Conservation (phyloP, 2,113 vertebrate genomes). For the Phodopus roborovskii region DNA sequence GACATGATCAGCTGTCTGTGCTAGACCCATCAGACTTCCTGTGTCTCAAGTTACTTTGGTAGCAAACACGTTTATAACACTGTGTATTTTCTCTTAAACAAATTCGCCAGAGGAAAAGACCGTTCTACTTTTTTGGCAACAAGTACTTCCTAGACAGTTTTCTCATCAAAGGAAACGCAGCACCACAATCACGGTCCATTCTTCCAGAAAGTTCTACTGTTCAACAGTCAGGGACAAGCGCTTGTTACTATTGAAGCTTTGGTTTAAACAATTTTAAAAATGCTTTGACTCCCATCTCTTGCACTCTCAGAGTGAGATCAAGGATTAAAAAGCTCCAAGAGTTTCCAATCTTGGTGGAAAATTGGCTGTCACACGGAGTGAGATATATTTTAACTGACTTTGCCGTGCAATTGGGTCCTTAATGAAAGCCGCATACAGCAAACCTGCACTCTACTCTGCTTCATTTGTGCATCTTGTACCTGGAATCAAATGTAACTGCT, state of each 20-base stretch:
- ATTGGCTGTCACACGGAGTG: constrained; percentile 74
- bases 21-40: not conserved
- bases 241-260: constrained; percentile 52
- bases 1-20: not conserved
- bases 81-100: not conserved
- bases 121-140: not conserved
- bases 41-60: constrained; percentile 37
- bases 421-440: constrained; percentile 83
- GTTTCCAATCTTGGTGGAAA: constrained; percentile 80
- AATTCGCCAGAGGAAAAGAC: not conserved
- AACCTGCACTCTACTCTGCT: constrained; percentile 80
- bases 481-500: constrained; percentile 81
- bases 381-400: constrained; percentile 77
- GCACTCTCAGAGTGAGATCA: constrained; percentile 57
- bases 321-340: constrained; percentile 79
- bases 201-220: not conserved
- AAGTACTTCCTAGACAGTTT: not conserved
- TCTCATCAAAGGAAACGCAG: not conserved
- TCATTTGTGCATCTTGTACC: constrained; percentile 79
- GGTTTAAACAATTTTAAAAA: constrained; percentile 71
- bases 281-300: constrained; percentile 26
- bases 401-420: constrained; percentile 75
- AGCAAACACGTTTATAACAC: not conserved
- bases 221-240: not conserved
- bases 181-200: not conserved